Evolutionary conservation across 2,888 invertebrate genomes (phyloP).

Genomic region (Acanthosepion lycidas): DNA sequence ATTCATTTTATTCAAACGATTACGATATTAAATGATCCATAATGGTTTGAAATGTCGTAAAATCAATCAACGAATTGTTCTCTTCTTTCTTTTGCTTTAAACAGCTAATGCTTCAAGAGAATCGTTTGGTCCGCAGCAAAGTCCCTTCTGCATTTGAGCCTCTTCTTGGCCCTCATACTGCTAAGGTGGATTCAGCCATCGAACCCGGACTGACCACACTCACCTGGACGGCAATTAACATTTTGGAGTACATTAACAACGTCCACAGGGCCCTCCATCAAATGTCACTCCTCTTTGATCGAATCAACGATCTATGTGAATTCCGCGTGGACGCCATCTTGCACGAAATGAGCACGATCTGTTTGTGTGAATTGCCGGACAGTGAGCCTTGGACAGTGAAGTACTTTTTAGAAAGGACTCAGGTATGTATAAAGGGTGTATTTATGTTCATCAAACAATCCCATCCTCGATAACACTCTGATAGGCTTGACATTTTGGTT

Average conservation of each 20-base stretch:
- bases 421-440: slow-evolving; percentile 77
- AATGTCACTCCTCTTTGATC: slow-evolving; percentile 83
- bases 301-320: slow-evolving; percentile 74
- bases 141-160: slow-evolving; percentile 88
- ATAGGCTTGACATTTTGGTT: too few relatives aligned
- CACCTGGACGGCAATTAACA: slow-evolving; percentile 90
- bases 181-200: slow-evolving; percentile 82
- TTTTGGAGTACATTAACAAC: slow-evolving; percentile 77
- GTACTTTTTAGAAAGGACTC: slow-evolving; percentile 87
- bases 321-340: slow-evolving; percentile 89
- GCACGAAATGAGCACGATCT: slow-evolving; percentile 89
- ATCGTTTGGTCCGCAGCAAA: slow-evolving; percentile 71
- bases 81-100: slow-evolving; percentile 44
- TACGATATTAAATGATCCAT: too few relatives aligned
- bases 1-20: too few relatives aligned
- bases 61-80: too few relatives aligned
- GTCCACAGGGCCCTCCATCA: slow-evolving; percentile 86
- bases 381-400: slow-evolving; percentile 91
- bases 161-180: slow-evolving; percentile 89
- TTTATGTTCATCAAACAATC: too few relatives aligned
- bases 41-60: too few relatives aligned
- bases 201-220: slow-evolving; percentile 87
- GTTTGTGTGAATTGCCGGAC: slow-evolving; percentile 86
- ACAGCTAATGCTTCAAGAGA: slow-evolving; percentile 75
- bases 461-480: too few relatives aligned